Evolutionary conservation across 2,797 vertebrate species (phyloP).

Genomic region (Cephalopachus bancanus): DNA sequence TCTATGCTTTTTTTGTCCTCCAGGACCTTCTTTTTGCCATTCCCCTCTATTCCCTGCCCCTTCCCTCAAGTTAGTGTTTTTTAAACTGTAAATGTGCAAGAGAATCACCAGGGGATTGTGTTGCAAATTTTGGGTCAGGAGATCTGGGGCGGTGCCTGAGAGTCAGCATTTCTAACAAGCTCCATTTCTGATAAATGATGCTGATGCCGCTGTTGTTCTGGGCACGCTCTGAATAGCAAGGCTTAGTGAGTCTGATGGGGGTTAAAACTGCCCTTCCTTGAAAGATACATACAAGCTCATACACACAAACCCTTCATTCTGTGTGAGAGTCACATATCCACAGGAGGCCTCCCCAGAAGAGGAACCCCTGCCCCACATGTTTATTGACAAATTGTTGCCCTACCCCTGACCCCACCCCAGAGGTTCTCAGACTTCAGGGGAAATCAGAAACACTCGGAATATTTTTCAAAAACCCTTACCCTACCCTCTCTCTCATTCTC

Average conservation of each 20-base stretch:
- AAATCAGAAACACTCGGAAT: background rate
- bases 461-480: background rate
- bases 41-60: too few relatives aligned
- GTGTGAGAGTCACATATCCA: background rate
- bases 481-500: background rate
- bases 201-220: background rate
- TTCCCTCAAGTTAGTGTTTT: background rate
- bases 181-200: background rate
- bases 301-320: background rate
- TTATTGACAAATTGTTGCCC: conserved; percentile 1
- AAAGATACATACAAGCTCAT: background rate
- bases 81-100: background rate
- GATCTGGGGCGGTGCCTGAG: background rate
- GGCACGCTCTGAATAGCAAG: background rate
- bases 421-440: background rate
- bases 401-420: too few relatives aligned
- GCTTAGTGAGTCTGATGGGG: background rate
- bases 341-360: background rate
- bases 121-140: background rate
- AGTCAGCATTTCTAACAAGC: background rate
- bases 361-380: background rate
- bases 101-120: background rate
- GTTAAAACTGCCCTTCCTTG: background rate
- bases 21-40: background rate
- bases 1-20: background rate